Base-by-base conservation (phyloP, 2,113 vertebrate genomes). In the Aspidoscelis tigris region DNA sequence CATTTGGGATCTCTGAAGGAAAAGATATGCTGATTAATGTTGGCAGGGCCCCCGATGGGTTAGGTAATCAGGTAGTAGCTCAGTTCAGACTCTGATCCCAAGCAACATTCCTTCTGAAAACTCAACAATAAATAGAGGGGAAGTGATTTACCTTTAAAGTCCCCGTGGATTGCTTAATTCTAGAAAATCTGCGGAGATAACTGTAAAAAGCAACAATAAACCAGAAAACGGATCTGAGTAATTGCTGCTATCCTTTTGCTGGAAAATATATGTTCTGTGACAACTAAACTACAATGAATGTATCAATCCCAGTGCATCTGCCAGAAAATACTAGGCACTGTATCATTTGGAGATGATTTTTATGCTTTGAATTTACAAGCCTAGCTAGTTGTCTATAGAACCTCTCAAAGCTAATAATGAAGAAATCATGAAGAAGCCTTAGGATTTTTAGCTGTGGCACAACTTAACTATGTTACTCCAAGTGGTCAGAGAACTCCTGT, bases 271-370 rank as follows among this genome's bases (percentile, higher is more conserved):
- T 80, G 50, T 21, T 21, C 53, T 83, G 76, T 88, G 88, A 75
- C 80, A 78, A 88, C 78, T 64, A 4, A 82, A 82, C 53, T 73
- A 58, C 47, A 39, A 43, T 71, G 44, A 39, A 43, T 71, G 44
- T n/a, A 58, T 47, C 16, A 68, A 2, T 44, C 43, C 76, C 43
- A 50, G 26, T 81, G 69, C 58, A 87, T 77, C 86, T 84, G 39
- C 41, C 84, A 65, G 58, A 83, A 82, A 65, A 82, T 43, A 50
- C 7, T 78, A 33, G 65, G 77, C 53, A 12, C 53, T n/a, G 7
- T 21, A 47, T 64, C 50, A 84, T 83, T 81, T 76, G n/a, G 81
- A 89, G 92, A 89, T 80, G 55, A 89, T 44, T 58, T 73, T 88
- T 86, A 88, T 87, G 88, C 47, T 61, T 61, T 61, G 58, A 61